Conservation (phyloP, 2,888 invertebrate species). For the Heliothis peltigera region DNA sequence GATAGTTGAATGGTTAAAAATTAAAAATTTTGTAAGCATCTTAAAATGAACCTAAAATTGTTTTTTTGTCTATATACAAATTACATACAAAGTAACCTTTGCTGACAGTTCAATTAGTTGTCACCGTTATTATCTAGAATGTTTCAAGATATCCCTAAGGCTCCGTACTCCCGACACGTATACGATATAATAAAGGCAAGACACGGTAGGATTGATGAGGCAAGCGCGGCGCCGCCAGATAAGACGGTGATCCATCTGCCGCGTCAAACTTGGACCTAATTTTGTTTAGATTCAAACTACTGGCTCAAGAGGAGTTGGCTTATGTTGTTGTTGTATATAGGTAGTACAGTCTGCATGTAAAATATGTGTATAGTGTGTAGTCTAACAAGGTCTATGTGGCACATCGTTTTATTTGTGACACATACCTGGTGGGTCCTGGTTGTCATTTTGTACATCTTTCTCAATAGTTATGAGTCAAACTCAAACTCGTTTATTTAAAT, state of each 20-base stretch:
- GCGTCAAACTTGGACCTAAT: conserved; percentile 49
- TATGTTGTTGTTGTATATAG: not conserved
- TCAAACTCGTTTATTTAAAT: too few species aligned
- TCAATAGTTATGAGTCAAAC: too few species aligned
- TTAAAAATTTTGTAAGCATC: too few species aligned
- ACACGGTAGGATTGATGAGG: conserved; percentile 54
- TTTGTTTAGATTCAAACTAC: conserved; percentile 51
- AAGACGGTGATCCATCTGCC: conserved; percentile 56
- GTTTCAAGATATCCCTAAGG: not conserved
- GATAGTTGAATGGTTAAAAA: too few species aligned
- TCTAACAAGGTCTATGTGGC: too few species aligned
- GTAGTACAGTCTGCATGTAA: not conserved
- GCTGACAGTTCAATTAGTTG: not conserved
- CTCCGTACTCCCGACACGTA: conserved; percentile 3
- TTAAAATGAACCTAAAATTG: too few species aligned
- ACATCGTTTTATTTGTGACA: too few species aligned
- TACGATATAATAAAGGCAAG: conserved; percentile 43
- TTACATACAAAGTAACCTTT: too few species aligned
- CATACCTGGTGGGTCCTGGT: too few species aligned
- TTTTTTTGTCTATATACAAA: too few species aligned
- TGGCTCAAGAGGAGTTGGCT: conserved; percentile 5
- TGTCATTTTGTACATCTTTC: too few species aligned
- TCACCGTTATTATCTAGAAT: not conserved
- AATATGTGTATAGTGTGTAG: too few species aligned
- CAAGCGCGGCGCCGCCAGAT: conserved; percentile 37